These are phyloP conservation scores for Pelobates cultripes DNA, from an alignment of 2,797 vertebrate species.

Conservation along the genomic window DNA sequence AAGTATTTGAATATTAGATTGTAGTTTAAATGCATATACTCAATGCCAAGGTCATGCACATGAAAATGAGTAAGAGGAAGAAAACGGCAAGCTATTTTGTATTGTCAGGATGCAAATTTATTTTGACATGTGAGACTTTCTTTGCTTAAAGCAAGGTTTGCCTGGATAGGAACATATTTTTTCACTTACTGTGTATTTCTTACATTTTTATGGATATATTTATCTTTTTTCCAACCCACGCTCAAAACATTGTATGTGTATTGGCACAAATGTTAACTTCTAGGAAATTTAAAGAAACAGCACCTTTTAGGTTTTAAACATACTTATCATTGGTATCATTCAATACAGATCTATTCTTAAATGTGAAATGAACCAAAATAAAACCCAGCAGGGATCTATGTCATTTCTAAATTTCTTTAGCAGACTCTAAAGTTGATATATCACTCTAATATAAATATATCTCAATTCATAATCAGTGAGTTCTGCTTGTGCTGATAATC, in stretches of 20 bases:
- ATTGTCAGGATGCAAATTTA: neutral
- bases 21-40: too few relatives aligned
- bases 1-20: too few relatives aligned
- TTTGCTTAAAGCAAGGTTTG: neutral
- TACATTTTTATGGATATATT: neutral
- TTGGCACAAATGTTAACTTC: constrained; percentile 1
- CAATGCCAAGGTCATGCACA: too few relatives aligned
- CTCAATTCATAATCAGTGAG: too few relatives aligned
- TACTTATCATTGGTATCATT: too few relatives aligned
- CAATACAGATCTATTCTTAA: too few relatives aligned
- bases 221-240: neutral
- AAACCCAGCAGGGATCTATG: too few relatives aligned
- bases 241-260: neutral
- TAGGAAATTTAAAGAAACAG: neutral
- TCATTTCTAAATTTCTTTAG: too few relatives aligned
- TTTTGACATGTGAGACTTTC: neutral
- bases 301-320: neutral
- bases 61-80: neutral
- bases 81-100: neutral
- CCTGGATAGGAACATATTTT: neutral
- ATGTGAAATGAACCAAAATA: too few relatives aligned
- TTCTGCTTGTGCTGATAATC: too few relatives aligned
- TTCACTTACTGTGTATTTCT: neutral
- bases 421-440: too few relatives aligned
- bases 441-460: too few relatives aligned